Base-by-base conservation (phyloP, 2,113 vertebrate genomes). In the Rhineura floridana region DNA sequence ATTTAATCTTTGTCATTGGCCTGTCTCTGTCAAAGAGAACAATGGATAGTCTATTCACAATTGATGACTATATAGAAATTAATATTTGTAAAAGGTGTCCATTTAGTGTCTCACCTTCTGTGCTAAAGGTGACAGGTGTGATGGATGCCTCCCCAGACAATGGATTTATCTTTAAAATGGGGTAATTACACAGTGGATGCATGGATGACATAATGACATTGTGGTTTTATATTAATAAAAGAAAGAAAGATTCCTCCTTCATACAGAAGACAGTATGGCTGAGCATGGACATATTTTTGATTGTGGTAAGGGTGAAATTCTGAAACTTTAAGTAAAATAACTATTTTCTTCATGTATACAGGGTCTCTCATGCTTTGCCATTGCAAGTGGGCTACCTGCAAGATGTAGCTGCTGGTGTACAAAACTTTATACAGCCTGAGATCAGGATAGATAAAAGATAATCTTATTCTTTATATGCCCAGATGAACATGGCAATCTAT, bases 101-200 rank as follows among this genome's bases (percentile, higher is more conserved):
- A 97, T 98, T 98, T 98, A 97, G 97, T 97, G 95, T 95, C 96
- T 96, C 96, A 96, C 96, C 97, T 97, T 96, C 93, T 93, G 94
- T 95, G 97, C 97, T 96, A 95, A 96, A 96, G 96, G 95, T 97
- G 97, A 97, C 98, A 98, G 96, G 91, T 87, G 95, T 98, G 98
- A 98, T 98, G 97, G 97, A 98, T 98, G 97, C 97, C 96, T 97
- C 96, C 96, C 95, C 93, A 96, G 96, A 96, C 95, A 96, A 96
- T 95, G 97, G 97, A 98, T 98, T 98, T 98, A 98, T 98, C 98
- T 98, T 98, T 96, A 97, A 98, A 98, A 98, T 98, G 95, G 96
- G 98, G 97, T 97, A 98, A 98, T 98, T 98, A 98, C 96, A 96
- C 96, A 97, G 93, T 97, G 97, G 97, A 97, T 97, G 97, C 96